Conservation (phyloP, 2,113 vertebrate species). For the Leptocoma aspasia region DNA sequence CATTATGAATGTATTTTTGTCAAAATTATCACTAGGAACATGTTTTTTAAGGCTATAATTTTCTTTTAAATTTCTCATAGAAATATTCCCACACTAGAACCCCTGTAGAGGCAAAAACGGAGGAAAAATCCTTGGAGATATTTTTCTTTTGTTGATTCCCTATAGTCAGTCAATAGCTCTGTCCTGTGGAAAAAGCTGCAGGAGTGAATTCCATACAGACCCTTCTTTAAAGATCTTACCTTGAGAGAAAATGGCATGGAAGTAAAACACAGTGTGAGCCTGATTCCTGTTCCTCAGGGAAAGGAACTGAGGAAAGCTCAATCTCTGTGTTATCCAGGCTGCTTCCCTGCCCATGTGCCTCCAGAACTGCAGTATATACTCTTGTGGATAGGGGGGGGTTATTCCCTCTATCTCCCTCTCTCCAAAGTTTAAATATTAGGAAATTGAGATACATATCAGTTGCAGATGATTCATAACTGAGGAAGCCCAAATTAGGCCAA, state of each 20-base stretch:
- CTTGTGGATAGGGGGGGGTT: not conserved
- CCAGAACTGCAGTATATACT: not conserved
- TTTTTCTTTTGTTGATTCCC: not conserved
- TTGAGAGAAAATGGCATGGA: not conserved
- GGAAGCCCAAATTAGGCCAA: not conserved
- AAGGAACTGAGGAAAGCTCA: not conserved
- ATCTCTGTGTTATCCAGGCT: not conserved
- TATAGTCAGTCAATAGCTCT: not conserved
- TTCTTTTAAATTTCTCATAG: not conserved
- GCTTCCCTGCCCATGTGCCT: not conserved
- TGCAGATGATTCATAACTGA: constrained; percentile 1
- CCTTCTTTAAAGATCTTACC: not conserved
- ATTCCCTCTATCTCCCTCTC: not conserved
- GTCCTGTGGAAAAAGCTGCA: not conserved
- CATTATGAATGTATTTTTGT: not conserved
- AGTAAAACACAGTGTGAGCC: not conserved
- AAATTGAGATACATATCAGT: not conserved
- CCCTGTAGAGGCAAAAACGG: not conserved
- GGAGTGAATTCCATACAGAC: not conserved
- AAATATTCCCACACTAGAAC: not conserved
- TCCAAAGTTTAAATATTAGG: not conserved
- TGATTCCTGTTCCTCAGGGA: not conserved
- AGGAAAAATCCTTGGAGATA: not conserved
- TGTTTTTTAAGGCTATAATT: not conserved
- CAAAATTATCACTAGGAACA: not conserved